Percentiles rank a stretch among this genome's conserved stretches.
Evolutionary conservation across 2,113 vertebrate genomes (phyloP).

Genomic region (Phalacrocorax aristotelis): DNA sequence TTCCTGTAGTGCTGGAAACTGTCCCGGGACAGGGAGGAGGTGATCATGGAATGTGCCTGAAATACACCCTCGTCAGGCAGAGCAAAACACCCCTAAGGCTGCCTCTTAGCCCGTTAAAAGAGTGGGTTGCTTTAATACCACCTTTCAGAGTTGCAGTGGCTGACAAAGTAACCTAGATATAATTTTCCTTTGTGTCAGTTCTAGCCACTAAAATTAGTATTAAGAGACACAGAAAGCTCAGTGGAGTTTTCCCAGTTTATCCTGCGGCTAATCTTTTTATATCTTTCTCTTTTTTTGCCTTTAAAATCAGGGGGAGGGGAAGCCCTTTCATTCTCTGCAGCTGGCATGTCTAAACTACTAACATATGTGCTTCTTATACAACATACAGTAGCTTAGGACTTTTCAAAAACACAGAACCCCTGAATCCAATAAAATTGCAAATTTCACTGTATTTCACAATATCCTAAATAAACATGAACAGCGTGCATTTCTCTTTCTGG

Average conservation of each 20-base stretch:
- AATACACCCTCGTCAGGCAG: accelerated
- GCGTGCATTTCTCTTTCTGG: slow-evolving; percentile 84
- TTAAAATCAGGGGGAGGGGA: slow-evolving; percentile 45
- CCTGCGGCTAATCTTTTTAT: slow-evolving; percentile 71
- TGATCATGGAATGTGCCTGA: accelerated
- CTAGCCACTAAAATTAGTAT: slow-evolving; percentile 73
- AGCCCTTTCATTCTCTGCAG: slow-evolving; percentile 35
- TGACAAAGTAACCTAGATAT: slow-evolving; percentile 68
- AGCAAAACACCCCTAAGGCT: neutral
- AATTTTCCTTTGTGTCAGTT: slow-evolving; percentile 68
- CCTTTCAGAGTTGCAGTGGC: neutral
- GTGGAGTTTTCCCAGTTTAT: slow-evolving; percentile 72
- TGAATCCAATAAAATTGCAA: slow-evolving; percentile 99
- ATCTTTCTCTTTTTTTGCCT: neutral
- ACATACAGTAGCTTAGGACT: slow-evolving; percentile 78
- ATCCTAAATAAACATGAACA: slow-evolving; percentile 98
- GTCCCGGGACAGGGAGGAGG: neutral
- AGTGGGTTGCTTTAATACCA: neutral
- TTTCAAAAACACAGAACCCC: slow-evolving; percentile 77
- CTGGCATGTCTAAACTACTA: slow-evolving; percentile 57
- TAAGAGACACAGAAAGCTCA: slow-evolving; percentile 73
- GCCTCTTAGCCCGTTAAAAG: accelerated
- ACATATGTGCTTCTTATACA: slow-evolving; percentile 65
- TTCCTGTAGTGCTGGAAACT: neutral
- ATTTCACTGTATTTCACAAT: slow-evolving; percentile 96